These are phyloP conservation scores for Trichogramma evanescens DNA, from an alignment of 2,888 invertebrate species.

Conservation along the genomic window DNA sequence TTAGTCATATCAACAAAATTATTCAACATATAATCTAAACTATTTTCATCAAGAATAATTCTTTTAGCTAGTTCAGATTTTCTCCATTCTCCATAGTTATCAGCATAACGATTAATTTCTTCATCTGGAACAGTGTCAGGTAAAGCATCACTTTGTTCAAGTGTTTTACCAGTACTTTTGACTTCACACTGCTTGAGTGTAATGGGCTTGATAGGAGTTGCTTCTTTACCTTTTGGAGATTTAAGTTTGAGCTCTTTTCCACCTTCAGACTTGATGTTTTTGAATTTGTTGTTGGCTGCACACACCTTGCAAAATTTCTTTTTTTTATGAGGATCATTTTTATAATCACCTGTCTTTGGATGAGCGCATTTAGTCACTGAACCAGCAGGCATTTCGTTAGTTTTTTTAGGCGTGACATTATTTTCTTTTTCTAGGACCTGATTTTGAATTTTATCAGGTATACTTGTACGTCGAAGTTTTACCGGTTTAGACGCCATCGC, in stretches of 20 bases:
- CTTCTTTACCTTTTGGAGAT: slow-evolving; percentile 19
- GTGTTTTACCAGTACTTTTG: background rate
- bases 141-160: slow-evolving; percentile 19
- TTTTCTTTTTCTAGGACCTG: slow-evolving; percentile 7
- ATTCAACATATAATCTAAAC: slow-evolving; percentile 8
- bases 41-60: background rate
- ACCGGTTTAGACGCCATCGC: slow-evolving; percentile 6
- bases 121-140: slow-evolving; percentile 27
- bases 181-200: background rate
- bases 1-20: slow-evolving; percentile 14
- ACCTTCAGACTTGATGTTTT: slow-evolving; percentile 38
- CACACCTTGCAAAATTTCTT: slow-evolving; percentile 16
- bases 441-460: slow-evolving; percentile 8
- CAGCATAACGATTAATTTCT: slow-evolving; percentile 18
- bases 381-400: background rate
- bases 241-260: slow-evolving; percentile 36
- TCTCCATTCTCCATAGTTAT: slow-evolving; percentile 9
- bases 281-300: slow-evolving; percentile 28
- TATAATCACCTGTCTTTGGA: background rate
- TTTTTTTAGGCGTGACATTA: background rate
- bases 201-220: too few relatives aligned
- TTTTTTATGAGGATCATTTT: slow-evolving; percentile 11
- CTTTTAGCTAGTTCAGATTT: too few relatives aligned
- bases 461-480: slow-evolving; percentile 12
- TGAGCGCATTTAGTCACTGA: slow-evolving; percentile 13